Evolutionary conservation across 2,113 vertebrate species (phyloP).

Genomic region (Tetrao urogallus): DNA sequence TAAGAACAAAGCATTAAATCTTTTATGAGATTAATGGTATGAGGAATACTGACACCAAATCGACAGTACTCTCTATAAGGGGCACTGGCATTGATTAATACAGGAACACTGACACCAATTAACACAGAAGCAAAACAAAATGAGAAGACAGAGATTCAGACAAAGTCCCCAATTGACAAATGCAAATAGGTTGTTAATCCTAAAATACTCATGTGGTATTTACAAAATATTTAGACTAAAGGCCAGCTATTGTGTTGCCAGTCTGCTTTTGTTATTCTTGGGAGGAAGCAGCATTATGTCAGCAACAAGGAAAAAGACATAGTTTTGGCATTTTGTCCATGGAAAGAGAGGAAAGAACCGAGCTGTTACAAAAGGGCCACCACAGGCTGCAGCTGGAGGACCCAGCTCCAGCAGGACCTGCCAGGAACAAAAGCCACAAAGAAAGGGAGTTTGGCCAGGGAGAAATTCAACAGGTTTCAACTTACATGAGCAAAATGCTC

Average conservation of each 20-base stretch:
- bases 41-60: not conserved
- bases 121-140: not conserved
- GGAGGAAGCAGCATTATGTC: constrained; percentile 26
- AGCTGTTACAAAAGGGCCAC: constrained; percentile 12
- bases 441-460: not conserved
- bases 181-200: constrained; percentile 7
- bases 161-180: not conserved
- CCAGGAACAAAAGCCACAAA: constrained; percentile 36
- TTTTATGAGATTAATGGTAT: not conserved
- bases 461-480: constrained; percentile 24
- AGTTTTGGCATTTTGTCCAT: not conserved
- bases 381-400: constrained; percentile 39
- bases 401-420: not conserved
- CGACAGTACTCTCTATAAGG: not conserved
- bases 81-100: not conserved
- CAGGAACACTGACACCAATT: not conserved
- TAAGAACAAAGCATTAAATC: not conserved
- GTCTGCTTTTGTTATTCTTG: constrained; percentile 49
- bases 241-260: constrained; percentile 13
- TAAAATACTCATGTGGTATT: constrained; percentile 26
- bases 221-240: constrained; percentile 13
- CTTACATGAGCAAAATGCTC: not conserved
- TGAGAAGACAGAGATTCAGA: constrained; percentile 13
- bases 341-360: constrained; percentile 22
- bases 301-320: constrained; percentile 22